Evolutionary conservation across 2,113 vertebrate species (phyloP), one percentile per base, ranked within the genome.

Genomic region (Nothoprocta pentlandii): DNA sequence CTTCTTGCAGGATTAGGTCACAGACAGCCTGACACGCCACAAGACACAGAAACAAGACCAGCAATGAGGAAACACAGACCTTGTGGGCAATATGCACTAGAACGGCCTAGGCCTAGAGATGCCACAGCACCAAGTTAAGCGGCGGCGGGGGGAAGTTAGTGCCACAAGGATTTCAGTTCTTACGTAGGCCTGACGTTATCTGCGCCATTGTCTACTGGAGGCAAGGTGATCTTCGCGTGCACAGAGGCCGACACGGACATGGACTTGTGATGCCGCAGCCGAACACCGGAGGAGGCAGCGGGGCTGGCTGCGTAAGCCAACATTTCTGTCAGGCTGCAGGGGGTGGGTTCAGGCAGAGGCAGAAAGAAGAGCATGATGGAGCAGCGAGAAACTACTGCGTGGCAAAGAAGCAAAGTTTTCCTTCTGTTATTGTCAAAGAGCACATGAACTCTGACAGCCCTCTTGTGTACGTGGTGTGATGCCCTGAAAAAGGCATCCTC

Each of bases 141-240:
- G 96, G 97, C 92, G 96, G 94, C 85, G 92, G 95, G 96, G 82
- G 80, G 92, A 96, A 90, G 86, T 92, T 83, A 96, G 96, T 96
- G 93, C 96, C 91, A 97, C 89, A 91, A 96, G 13, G 69, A 95
- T 94, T 95, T 94, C 91, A 94, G 89, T 96, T 98, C 98, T 98
- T 98, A 98, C 98, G 98, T 97, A 97, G 98, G 98, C 96, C 97
- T 97, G 98, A 97, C 97, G 98, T 98, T 98, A 98, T 98, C 98
- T 97, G 98, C 98, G 97, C 97, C 98, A 98, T 98, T 98, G 98
- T 98, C 97, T 98, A 98, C 96, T 97, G 98, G 98, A 96, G 98
- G 98, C 96, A 98, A 98, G 97, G 98, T 97, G 98, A 98, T 98
- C 98, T 97, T 98, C 96, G 98, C 97, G 96, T 98, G 98, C 97